A percentile compares a stretch with the other conserved stretches of the same genome.
phyloP scores from a whole-genome alignment of 2,797 vertebrate genomes.

The Pelobates cultripes region DNA sequence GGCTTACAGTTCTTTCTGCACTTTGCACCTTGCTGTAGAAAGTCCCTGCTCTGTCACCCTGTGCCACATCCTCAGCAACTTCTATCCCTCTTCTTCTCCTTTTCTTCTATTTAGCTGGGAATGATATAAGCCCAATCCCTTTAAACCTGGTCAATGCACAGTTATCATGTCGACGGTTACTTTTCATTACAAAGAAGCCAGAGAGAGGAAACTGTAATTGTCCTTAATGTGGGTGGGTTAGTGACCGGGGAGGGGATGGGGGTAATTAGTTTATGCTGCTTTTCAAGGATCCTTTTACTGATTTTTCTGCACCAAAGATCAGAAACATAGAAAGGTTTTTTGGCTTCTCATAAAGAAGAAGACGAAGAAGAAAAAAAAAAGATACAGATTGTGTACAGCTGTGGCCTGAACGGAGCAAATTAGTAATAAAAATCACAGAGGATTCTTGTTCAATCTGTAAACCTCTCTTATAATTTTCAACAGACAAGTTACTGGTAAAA shows the following conservation, averaged over 20 bases:
- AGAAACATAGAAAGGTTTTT: not conserved
- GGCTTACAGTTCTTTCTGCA: constrained; percentile 20
- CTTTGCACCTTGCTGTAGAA: not conserved
- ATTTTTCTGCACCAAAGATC: constrained; percentile 2
- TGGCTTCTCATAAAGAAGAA: not conserved
- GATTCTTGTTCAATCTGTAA: too few species aligned
- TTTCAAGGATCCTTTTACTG: not conserved
- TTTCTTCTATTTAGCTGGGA: not conserved
- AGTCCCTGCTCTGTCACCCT: too few species aligned
- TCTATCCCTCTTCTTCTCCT: not conserved
- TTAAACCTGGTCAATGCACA: constrained; percentile 14
- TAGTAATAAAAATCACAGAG: too few species aligned
- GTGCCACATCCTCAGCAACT: too few species aligned
- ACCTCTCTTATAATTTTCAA: too few species aligned
- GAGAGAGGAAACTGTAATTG: not conserved
- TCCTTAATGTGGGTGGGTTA: not conserved
- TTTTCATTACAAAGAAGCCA: constrained; percentile 36
- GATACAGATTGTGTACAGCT: not conserved
- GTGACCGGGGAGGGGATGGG: not conserved
- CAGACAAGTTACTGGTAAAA: too few species aligned
- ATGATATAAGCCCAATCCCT: not conserved
- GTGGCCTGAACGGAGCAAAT: not conserved
- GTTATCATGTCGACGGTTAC: constrained; percentile 35
- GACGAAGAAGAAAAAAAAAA: not conserved
- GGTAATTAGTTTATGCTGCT: constrained; percentile 2